Base-by-base conservation (phyloP, 2,888 invertebrate genomes). In the Plebejus anna region DNA sequence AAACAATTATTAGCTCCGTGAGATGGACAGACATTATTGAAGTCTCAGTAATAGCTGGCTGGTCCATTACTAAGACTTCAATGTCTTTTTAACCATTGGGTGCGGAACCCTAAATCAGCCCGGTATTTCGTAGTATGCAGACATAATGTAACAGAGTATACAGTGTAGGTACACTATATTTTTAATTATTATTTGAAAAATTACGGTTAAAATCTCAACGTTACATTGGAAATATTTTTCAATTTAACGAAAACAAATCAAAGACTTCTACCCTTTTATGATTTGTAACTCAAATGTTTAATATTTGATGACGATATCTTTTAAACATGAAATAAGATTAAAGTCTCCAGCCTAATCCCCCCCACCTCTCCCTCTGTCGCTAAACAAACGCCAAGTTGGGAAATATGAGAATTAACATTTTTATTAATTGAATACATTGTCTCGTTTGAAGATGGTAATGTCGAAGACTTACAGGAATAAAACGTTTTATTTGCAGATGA, bases 351-450 rank as follows among this genome's bases (percentile, higher is more conserved):
- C 42, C 51, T 47, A 11, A 42, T 22, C 42, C 72, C 11, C 1
- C 47, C 47, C 51, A 22, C 66, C 47, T 75, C 76, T 22, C 28
- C 42, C 72, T 51, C 72, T 13, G 28, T 61, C 73, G 75, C 70
- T 76, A 71, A 80, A 79, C 78, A 81, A 81, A 81, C 81, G 79
- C 73, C 76, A 32, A 73, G 28, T 73, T 55, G 72, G 76, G 75
- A 79, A 79, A 76, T 79, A 79, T 78, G 76, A 36, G 82, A 83
- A 86, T 87, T 86, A 84, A 84, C 86, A 87, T 87, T 84, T 86
- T 85, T 85, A 86, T 84, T 85, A 84, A 87, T 86, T 86, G 86
- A 86, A 87, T 86, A 86, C 82, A 86, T 87, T 85, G 86, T 86
- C 82, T 81, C 82, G 78, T 80, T 79, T 80, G 79, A 75, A 76